Conservation (phyloP, 2,888 invertebrate genomes). For the Scelioninae gen. 2 region DNA sequence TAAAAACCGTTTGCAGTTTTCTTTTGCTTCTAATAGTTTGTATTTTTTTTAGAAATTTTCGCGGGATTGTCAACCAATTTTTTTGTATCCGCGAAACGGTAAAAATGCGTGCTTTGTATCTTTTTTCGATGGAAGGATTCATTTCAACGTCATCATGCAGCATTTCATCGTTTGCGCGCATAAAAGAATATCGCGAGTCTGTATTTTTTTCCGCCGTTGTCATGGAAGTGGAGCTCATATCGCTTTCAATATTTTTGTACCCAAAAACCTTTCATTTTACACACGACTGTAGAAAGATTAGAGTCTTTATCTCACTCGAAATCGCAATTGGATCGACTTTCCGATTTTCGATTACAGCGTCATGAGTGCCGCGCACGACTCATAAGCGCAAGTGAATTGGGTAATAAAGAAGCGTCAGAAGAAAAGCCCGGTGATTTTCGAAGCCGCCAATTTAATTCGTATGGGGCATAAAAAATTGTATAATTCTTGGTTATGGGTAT, state of each 20-base stretch:
- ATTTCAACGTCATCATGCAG: slow-evolving; percentile 31
- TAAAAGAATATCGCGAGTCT: slow-evolving; percentile 28
- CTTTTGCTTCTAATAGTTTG: not conserved
- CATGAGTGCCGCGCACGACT: slow-evolving; percentile 17
- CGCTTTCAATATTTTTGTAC: slow-evolving; percentile 26
- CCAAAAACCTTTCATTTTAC: slow-evolving; percentile 27
- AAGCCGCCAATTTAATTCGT: slow-evolving; percentile 12
- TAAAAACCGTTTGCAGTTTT: too few relatives aligned
- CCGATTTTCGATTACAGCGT: slow-evolving; percentile 34
- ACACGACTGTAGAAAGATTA: slow-evolving; percentile 30
- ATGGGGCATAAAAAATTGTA: slow-evolving; percentile 7
- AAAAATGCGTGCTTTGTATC: slow-evolving; percentile 25
- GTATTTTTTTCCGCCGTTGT: slow-evolving; percentile 25
- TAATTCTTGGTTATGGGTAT: too few relatives aligned
- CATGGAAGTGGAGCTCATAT: slow-evolving; percentile 19
- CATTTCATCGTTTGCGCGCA: slow-evolving; percentile 26
- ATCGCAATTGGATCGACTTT: slow-evolving; percentile 41
- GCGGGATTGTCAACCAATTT: slow-evolving; percentile 20
- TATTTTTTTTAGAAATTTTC: slow-evolving; percentile 7
- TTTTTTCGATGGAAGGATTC: slow-evolving; percentile 29
- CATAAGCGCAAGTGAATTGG: slow-evolving; percentile 31
- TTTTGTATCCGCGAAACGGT: slow-evolving; percentile 21
- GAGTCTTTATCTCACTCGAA: slow-evolving; percentile 43
- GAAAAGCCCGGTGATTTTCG: too few relatives aligned
- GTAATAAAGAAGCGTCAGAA: slow-evolving; percentile 26